phyloP scores from a whole-genome alignment of 2,113 vertebrate species.

The Globicephala melas region DNA sequence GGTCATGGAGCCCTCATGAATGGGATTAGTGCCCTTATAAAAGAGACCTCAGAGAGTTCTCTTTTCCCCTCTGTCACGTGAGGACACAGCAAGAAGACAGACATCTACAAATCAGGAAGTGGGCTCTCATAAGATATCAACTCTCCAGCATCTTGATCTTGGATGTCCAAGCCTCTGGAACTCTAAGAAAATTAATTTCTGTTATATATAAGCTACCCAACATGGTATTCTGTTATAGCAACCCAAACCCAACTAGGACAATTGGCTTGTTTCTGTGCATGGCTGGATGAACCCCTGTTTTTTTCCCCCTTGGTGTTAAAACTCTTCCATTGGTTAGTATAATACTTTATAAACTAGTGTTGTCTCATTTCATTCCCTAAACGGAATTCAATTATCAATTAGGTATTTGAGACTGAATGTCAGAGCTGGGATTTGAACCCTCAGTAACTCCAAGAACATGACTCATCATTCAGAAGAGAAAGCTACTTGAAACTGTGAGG shows the following conservation, averaged over 20 bases:
- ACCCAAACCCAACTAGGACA: background rate
- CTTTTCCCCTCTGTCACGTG: background rate
- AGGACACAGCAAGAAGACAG: background rate
- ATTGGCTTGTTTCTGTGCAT: background rate
- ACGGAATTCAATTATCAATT: background rate
- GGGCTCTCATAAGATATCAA: background rate
- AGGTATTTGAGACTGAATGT: background rate
- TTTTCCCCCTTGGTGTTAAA: background rate
- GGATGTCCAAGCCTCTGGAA: background rate
- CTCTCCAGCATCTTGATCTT: background rate
- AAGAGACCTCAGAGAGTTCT: background rate
- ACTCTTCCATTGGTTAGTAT: background rate
- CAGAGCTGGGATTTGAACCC: background rate
- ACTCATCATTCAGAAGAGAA: background rate
- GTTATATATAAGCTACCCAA: background rate
- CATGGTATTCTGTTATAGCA: background rate
- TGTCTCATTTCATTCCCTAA: background rate
- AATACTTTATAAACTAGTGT: background rate
- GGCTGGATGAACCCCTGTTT: background rate
- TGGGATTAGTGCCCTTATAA: too few species aligned
- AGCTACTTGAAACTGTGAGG: background rate
- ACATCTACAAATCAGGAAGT: background rate
- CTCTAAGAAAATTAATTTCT: background rate
- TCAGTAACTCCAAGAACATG: background rate
- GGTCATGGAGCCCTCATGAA: too few species aligned